Conservation (phyloP, 37 sponge, comb jelly and placozoan genomes). For the Theonella swinhoei region DNA sequence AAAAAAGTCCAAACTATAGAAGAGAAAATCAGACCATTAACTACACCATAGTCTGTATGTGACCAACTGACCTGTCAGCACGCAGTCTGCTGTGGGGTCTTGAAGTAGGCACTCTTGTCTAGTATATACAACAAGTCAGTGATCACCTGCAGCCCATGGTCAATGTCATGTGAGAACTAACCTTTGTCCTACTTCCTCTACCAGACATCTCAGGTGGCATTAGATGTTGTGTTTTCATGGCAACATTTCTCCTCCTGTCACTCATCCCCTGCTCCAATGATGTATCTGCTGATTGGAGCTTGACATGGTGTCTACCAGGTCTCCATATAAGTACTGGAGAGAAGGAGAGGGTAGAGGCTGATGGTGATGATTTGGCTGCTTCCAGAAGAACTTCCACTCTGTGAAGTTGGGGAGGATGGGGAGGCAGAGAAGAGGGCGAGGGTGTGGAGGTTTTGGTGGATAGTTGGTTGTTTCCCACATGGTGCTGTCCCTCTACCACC, state of each 20-base stretch:
- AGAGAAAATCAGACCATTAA: no score
- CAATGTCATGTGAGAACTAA: not conserved
- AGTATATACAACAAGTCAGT: not conserved
- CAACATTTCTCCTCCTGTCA: not conserved
- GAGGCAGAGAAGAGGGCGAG: not conserved
- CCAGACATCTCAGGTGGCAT: constrained; percentile 12
- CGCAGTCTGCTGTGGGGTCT: not conserved
- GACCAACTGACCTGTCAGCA: constrained; percentile 12
- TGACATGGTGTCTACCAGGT: constrained; percentile 18
- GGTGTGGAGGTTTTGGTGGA: no score
- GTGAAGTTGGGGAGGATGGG: not conserved
- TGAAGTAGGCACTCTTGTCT: not conserved
- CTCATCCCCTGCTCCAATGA: not conserved
- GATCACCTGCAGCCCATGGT: no score
- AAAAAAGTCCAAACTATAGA: constrained; percentile 21
- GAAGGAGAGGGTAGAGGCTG: not conserved
- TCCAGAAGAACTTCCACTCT: not conserved
- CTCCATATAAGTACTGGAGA: constrained; percentile 59
- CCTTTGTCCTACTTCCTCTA: not conserved
- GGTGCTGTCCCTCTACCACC: no score
- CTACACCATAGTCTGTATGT: no score
- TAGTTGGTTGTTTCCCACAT: no score
- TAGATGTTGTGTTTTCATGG: constrained; percentile 12
- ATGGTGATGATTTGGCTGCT: not conserved
- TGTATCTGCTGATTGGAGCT: not conserved